Evolutionary conservation across 1,140 invertebrate species (phyloP), one percentile per base, ranked within the genome.

Genomic region (Pteromalus puparum): DNA sequence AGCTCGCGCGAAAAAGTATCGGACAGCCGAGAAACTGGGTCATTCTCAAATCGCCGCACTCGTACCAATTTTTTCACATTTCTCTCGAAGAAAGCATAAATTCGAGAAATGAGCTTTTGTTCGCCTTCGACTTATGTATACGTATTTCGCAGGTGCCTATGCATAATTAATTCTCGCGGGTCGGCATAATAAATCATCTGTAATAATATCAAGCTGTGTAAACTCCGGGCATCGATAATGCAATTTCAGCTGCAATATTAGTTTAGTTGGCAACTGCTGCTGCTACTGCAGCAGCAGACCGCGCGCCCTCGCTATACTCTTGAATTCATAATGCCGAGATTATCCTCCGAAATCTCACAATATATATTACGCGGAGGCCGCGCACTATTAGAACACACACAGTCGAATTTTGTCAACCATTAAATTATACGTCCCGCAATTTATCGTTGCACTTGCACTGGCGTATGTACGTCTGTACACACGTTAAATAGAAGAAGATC

Each of bases 311-410:
- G 48, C 3, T n/a, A n/a, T 61, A 61, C 53, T 61, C 83, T 85
- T 83, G 75, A 83, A 85, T 85, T 83, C 68, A 70, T 30, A 70
- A 70, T 70, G 28, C 12, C 61, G 86, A 85, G 83, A 83, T 81
- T 84, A 75, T 78, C 83, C 79, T 65, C 48, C 80, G 42, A 30
- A 83, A 70, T 75, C 68, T 80, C 83, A 46, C 53, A 75, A 80
- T 42, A 75, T 53, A 48, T 77, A 82, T 82, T 80, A 82, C 77
- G 81, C 83, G 76, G 83, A 67, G 74, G 34, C 72, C 72, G 34
- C 48, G 53, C 21, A 1, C 53, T 15, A n/a, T 10, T 53, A 21
- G 1, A 53, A 18, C 13, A 21, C 53, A 61, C 53, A 61, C 53
- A 61, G 53, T 61, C 53, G 53, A 61, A 61, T 61, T 61, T 61